Conservation (phyloP, 2,797 vertebrate species). For the Rhinoraja longicauda region DNA sequence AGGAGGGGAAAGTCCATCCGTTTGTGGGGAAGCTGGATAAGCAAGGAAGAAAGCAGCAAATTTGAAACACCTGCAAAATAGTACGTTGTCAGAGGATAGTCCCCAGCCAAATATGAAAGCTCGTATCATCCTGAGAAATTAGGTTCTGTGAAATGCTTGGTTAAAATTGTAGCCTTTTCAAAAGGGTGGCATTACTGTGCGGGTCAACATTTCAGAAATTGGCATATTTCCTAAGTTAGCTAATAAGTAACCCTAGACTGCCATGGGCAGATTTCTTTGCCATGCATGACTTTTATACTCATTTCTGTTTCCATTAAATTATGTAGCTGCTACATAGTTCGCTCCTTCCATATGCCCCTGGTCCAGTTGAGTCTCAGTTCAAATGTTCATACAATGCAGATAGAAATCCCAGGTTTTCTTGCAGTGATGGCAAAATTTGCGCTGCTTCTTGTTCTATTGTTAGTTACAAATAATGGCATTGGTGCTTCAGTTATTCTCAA, state of each 20-base stretch:
- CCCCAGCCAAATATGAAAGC: neutral
- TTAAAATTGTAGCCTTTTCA: neutral
- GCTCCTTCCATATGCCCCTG: neutral
- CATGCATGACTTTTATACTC: neutral
- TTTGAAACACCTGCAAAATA: neutral
- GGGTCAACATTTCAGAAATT: neutral
- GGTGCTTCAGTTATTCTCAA: neutral
- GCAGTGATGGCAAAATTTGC: neutral
- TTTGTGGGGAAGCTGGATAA: neutral
- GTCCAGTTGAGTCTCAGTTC: neutral
- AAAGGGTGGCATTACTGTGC: neutral
- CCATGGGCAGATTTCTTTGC: neutral
- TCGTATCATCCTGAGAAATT: neutral
- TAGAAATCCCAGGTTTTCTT: neutral
- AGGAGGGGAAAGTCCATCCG: neutral
- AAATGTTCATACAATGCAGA: neutral
- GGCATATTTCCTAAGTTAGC: neutral
- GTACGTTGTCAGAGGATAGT: neutral
- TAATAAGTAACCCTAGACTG: neutral
- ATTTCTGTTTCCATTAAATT: neutral
- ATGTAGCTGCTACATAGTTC: neutral
- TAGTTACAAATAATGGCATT: neutral
- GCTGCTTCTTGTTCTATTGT: neutral
- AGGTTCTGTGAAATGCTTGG: neutral
- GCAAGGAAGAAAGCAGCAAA: neutral